Percentiles rank a stretch among this genome's conserved stretches.
phyloP scores from a whole-genome alignment of 2,797 vertebrate species.

The Pelodytes ibericus region DNA sequence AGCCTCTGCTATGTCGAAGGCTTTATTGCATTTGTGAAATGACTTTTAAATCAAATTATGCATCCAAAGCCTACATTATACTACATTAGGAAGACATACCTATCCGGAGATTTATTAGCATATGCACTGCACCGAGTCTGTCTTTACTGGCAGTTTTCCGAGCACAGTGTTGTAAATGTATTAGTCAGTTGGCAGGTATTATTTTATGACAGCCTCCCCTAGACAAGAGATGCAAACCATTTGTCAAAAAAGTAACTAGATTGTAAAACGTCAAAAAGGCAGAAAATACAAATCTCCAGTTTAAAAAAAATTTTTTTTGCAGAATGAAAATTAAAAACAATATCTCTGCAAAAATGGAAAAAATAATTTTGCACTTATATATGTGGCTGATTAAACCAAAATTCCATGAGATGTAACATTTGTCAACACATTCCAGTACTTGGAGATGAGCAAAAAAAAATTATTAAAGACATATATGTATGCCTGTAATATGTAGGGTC shows the following conservation, averaged over 20 bases:
- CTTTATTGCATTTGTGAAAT: constrained; percentile 54
- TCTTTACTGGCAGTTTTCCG: constrained; percentile 27
- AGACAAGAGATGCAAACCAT: constrained; percentile 33
- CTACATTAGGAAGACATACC: constrained; percentile 39
- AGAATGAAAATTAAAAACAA: background rate
- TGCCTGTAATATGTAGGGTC: too few relatives aligned
- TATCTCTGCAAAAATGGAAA: constrained; percentile 27
- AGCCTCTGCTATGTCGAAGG: background rate
- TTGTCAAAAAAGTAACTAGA: constrained; percentile 47
- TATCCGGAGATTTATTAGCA: constrained; percentile 38
- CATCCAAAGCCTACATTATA: constrained; percentile 47
- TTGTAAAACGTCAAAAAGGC: constrained; percentile 35
- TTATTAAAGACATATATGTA: too few relatives aligned
- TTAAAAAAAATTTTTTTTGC: background rate
- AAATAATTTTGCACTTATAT: too few relatives aligned
- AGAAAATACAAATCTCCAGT: background rate
- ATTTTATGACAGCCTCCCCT: constrained; percentile 43
- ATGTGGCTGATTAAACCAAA: too few relatives aligned
- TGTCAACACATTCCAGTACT: too few relatives aligned
- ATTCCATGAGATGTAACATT: too few relatives aligned
- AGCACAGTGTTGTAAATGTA: constrained; percentile 35
- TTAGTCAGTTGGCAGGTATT: constrained; percentile 28
- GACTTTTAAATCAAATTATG: constrained; percentile 55
- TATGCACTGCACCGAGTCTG: constrained; percentile 3
- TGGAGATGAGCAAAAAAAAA: too few relatives aligned